These are phyloP conservation scores for Amblyjoppa proteus DNA, from an alignment of 2,888 invertebrate species.

Conservation along the genomic window DNA sequence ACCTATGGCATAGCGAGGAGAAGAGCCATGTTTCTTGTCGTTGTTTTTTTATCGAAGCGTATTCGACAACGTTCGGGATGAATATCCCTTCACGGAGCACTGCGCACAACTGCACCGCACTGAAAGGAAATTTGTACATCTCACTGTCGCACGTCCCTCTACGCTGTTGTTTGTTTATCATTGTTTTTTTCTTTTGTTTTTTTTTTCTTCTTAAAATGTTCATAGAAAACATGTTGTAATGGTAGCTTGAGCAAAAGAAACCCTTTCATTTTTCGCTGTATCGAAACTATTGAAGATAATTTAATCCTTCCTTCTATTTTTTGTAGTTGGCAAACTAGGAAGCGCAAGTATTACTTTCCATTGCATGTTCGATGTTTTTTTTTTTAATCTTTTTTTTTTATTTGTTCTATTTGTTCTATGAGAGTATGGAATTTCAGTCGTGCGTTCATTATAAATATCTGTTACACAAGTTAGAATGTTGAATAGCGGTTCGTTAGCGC, in stretches of 20 bases:
- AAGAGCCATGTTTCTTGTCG: constrained; percentile 11
- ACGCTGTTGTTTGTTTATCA: constrained; percentile 22
- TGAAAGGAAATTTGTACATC: constrained; percentile 44
- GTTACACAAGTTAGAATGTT: too few relatives aligned
- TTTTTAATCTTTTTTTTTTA: constrained; percentile 19
- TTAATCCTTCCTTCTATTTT: constrained; percentile 64
- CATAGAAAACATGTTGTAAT: constrained; percentile 18
- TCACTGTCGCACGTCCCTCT: constrained; percentile 52
- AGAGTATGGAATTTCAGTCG: background rate
- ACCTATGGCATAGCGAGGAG: background rate
- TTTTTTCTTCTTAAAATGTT: constrained; percentile 11
- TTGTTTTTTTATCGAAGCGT: constrained; percentile 16
- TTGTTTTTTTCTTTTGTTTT: constrained; percentile 25
- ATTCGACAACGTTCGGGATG: constrained; percentile 9
- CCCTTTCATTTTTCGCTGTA: constrained; percentile 37
- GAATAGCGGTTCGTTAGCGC: too few relatives aligned
- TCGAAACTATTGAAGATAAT: constrained; percentile 43
- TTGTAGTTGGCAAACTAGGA: constrained; percentile 74
- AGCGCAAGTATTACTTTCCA: constrained; percentile 73
- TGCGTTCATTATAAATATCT: too few relatives aligned
- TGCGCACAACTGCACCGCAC: constrained; percentile 52
- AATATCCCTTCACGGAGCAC: constrained; percentile 42
- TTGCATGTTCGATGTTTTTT: constrained; percentile 66
- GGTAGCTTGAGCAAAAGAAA: constrained; percentile 21
- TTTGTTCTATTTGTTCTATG: background rate